Base-by-base conservation (phyloP, 2,113 vertebrate genomes). In the Cygnus buccinator region DNA sequence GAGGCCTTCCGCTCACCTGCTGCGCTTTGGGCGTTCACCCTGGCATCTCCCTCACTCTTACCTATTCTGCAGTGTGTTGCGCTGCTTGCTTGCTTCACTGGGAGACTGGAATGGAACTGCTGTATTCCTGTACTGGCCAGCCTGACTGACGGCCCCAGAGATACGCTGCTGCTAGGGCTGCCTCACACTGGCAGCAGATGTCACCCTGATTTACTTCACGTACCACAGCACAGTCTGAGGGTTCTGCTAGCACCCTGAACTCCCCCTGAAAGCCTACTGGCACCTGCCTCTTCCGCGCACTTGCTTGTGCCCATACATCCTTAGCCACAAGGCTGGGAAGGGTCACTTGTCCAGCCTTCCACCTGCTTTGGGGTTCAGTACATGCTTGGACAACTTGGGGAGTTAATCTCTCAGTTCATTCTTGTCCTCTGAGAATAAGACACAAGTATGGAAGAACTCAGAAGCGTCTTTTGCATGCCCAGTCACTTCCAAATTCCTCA, bases 281-380 rank as follows among this genome's bases (percentile, higher is more conserved):
- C 16, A 35, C 37, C 25, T 63, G 61, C 23, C 15, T 25, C 35
- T 26, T 39, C 35, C 22, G 22, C 25, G 21, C 58, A 35, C n/a
- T 22, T 35, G 6, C 63, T 50, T 17, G 19, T 62, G 44, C 5
- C 55, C 22, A 0, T 1, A 3, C 3, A 7, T 20, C 44, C 22
- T 20, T 8, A 46, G 23, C 46, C 31, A 18, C 31, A 52, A n/a
- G 9, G 5, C 10, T 7, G 3, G 18, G 20, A 48, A 37, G 54
- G 19, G 54, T 20, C 54, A 5, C 35, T 39, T 61, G 5, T 20
- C 35, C 74, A 25, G 21, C 13, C 25, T n/a, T 39, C 8, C 22
- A 17, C 10, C 15, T 57, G 46, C 57, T 75, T 43, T n/a, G 41
- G 61, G 25, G 20, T 26, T 83, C 7, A 33, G 11, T 3, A 29